Conservation (phyloP, 2,113 vertebrate species). For the Nyctereutes procyonoides region DNA sequence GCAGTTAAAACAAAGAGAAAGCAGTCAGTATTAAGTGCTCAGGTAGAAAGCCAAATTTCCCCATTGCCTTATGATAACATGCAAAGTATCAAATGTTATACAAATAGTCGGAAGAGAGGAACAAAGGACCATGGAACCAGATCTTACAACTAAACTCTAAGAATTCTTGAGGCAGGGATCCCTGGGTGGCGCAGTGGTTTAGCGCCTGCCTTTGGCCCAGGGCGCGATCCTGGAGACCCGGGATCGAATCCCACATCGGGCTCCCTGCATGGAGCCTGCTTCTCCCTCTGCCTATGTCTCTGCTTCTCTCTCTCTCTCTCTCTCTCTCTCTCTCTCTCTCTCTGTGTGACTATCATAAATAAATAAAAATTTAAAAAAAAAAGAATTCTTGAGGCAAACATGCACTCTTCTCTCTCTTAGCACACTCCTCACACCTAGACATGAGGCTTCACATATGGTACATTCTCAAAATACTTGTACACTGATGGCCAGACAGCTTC, state of each 20-base stretch:
- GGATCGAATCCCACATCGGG: no score
- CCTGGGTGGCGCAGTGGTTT: no score
- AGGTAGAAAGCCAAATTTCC: neutral
- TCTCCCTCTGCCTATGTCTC: no score
- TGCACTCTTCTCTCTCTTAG: no score
- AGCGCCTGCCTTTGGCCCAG: no score
- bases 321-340: no score
- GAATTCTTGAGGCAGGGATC: accelerated
- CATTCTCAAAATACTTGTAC: neutral
- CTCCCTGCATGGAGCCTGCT: no score
- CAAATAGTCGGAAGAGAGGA: neutral
- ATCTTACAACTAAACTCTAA: neutral
- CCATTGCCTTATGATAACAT: neutral
- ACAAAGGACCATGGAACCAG: neutral
- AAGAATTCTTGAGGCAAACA: neutral
- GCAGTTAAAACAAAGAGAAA: neutral
- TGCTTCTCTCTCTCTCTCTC: no score
- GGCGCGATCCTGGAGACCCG: no score
- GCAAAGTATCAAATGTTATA: neutral
- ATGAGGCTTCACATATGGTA: neutral
- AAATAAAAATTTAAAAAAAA: no score
- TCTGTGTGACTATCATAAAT: no score
- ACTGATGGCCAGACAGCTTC: neutral
- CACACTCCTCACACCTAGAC: neutral
- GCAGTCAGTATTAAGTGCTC: neutral